Conservation (phyloP, 2,113 vertebrate species). For the Procavia capensis region DNA sequence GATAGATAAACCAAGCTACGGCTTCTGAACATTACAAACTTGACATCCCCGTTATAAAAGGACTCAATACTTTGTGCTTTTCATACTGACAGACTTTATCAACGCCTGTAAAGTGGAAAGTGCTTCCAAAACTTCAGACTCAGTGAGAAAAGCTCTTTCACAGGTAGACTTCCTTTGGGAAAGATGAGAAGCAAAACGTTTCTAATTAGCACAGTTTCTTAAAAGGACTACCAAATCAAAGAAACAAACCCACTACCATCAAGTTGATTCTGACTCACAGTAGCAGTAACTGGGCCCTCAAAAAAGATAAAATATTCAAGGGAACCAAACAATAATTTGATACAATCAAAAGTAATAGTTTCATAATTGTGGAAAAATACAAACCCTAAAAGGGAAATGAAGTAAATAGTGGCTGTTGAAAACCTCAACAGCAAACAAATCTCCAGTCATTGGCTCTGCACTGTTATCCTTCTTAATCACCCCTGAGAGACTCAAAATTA, state of each 20-base stretch:
- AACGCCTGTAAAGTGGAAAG: neutral
- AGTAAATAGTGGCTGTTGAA: constrained; percentile 40
- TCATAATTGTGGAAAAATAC: constrained; percentile 45
- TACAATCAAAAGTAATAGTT: constrained; percentile 53
- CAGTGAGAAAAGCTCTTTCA: neutral
- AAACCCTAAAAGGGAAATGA: neutral
- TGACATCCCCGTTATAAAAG: neutral
- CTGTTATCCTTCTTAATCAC: accelerated
- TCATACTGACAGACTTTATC: neutral
- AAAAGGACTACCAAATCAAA: constrained; percentile 23
- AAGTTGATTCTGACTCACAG: too few relatives aligned
- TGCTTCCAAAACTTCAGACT: neutral
- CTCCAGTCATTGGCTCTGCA: neutral
- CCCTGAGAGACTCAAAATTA: neutral
- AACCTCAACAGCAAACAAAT: constrained; percentile 30
- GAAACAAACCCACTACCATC: too few relatives aligned
- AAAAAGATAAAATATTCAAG: constrained; percentile 36
- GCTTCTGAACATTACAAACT: neutral
- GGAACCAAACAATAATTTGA: constrained; percentile 44
- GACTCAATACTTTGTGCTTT: neutral
- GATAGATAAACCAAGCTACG: neutral
- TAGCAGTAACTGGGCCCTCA: constrained; percentile 56
- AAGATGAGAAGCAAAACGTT: constrained; percentile 3
- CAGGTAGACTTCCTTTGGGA: neutral
- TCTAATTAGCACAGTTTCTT: constrained; percentile 36